Evolutionary conservation across 2,113 vertebrate species (phyloP).

Genomic region (Hassar affinis): DNA sequence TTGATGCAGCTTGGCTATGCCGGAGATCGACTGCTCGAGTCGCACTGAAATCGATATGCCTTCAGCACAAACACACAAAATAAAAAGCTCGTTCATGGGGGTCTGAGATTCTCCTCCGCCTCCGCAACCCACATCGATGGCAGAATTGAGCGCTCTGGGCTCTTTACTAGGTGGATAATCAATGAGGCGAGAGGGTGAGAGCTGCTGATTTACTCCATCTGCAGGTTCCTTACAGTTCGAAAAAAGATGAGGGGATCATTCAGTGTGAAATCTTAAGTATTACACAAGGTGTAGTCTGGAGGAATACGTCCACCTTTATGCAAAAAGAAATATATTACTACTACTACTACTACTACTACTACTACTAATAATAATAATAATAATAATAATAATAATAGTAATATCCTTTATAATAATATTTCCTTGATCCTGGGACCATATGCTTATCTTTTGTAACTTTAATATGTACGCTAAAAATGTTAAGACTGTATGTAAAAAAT

Average conservation of each 20-base stretch:
- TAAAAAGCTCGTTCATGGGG: constrained; percentile 64
- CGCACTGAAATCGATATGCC: constrained; percentile 64
- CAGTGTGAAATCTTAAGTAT: constrained; percentile 9
- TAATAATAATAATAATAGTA: not conserved
- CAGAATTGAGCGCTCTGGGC: constrained; percentile 56
- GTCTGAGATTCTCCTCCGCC: constrained; percentile 60
- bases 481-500: not conserved
- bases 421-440: not conserved
- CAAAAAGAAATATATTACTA: not conserved
- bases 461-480: not conserved
- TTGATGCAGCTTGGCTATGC: constrained; percentile 57
- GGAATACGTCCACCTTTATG: not conserved
- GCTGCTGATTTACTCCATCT: constrained; percentile 70
- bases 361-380: no score
- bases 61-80: constrained; percentile 69
- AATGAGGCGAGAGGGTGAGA: constrained; percentile 66
- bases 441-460: not conserved
- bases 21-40: constrained; percentile 57
- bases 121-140: constrained; percentile 63
- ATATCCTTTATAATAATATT: not conserved
- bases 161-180: constrained; percentile 62
- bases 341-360: not conserved
- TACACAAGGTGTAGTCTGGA: not conserved
- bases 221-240: constrained; percentile 61
- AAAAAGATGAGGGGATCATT: constrained; percentile 30